These are phyloP conservation scores for Origma solitaria DNA, from an alignment of 2,113 vertebrate species.

Conservation along the genomic window DNA sequence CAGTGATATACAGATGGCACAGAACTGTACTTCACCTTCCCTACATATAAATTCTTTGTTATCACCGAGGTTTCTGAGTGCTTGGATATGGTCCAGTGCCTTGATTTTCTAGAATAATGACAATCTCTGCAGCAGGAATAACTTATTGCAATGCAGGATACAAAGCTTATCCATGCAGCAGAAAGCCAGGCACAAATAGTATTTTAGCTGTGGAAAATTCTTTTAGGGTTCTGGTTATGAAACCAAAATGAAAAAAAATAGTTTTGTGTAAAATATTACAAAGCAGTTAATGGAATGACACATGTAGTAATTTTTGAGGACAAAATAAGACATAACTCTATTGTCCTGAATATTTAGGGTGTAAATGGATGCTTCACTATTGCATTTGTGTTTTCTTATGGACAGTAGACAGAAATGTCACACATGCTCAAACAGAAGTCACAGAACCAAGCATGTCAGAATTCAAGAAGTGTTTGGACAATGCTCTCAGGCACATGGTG, in stretches of 20 bases:
- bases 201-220: not conserved
- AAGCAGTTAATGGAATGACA: not conserved
- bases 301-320: not conserved
- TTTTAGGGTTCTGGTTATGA: not conserved
- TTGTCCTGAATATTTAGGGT: not conserved
- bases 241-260: not conserved
- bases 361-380: not conserved
- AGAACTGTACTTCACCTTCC: conserved; percentile 17
- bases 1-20: not conserved
- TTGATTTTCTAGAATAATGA: conserved; percentile 28
- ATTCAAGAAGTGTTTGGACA: not conserved
- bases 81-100: not conserved
- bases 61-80: conserved; percentile 5
- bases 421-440: not conserved
- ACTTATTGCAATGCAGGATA: not conserved
- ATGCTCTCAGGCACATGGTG: not conserved
- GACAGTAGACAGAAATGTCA: not conserved
- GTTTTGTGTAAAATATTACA: not conserved
- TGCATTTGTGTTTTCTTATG: not conserved
- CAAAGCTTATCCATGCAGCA: not conserved
- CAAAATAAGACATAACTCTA: not conserved
- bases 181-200: not conserved
- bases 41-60: not conserved
- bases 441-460: not conserved
- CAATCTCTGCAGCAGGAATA: conserved; percentile 6